Base-by-base conservation (phyloP, 2,888 invertebrate species). In the Steinernema scapterisci region DNA sequence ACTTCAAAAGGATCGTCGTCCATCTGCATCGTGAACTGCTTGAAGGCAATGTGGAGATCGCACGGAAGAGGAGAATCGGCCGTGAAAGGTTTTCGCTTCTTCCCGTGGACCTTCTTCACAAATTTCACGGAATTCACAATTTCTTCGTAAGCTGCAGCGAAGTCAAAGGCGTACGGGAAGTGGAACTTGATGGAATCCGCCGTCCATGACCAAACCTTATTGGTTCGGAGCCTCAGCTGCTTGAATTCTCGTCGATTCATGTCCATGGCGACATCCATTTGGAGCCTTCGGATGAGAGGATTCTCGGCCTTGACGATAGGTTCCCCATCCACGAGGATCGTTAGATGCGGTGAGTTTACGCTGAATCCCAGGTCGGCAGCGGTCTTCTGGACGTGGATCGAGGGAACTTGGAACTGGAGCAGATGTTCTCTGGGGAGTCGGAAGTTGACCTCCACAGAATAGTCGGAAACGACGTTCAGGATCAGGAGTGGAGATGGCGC, bases 1-100 rank as follows among this genome's bases (percentile, higher is more conserved):
- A 80, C 83, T 89, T 99, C 99, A 87, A 99, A 97, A 0, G 97
- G 97, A 91, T 99, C 97, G 87, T 99, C 99, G 80, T 93, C 93
- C 89, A 99, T 92, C 90, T 97, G 95, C 82, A 99, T 92, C 0
- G 93, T 88, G 85, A 95, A 92, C 85, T 93, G 93, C 87, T 89
- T 89, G 85, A 94, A 93, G 90, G 93, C 93, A 63, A 97, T 93
- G 73, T 93, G 91, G 82, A 97, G 89, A 90, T 97, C 97, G 79
- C 93, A 92, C 0, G 96, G 95, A 73, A 97, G 88, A 0, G 92
- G 92, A 27, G 92, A 92, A 73, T 92, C 91, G 0, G 89, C 88
- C 0, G 92, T 92, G 85, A 93, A 92, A 0, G 92, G 91, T 71
- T 91, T 91, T 78, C 87, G 88, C 87, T 91, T 90, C 70, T 91